Percentiles rank a stretch among this genome's conserved stretches.
Evolutionary conservation across 2,113 vertebrate genomes (phyloP).

Genomic region (Phalacrocorax carbo): DNA sequence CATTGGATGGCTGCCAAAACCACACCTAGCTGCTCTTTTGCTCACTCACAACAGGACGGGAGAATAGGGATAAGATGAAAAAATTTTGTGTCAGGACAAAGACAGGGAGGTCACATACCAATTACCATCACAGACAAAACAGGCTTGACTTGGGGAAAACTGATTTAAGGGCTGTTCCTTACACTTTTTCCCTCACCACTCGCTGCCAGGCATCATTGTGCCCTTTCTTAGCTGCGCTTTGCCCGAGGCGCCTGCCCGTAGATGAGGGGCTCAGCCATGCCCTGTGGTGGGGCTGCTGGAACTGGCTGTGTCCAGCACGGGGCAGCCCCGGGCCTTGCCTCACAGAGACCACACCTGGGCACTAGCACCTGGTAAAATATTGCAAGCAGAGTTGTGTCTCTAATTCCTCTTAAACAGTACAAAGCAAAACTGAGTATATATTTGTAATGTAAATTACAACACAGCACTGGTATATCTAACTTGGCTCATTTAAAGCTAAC

Average conservation of each 20-base stretch:
- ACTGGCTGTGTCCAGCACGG: accelerated
- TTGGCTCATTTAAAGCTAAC: neutral
- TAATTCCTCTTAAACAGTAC: neutral
- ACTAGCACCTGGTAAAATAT: neutral
- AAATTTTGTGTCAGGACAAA: neutral
- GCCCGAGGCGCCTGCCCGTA: accelerated
- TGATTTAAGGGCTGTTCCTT: neutral
- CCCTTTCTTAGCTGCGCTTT: neutral
- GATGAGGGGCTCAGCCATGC: neutral
- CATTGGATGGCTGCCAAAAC: neutral
- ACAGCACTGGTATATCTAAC: neutral
- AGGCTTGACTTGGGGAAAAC: neutral
- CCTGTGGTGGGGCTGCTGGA: accelerated
- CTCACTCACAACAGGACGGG: neutral
- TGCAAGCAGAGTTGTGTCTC: neutral
- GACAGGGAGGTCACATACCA: neutral
- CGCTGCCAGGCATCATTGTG: neutral
- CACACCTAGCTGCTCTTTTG: neutral
- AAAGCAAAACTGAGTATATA: neutral
- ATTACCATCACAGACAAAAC: neutral
- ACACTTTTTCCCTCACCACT: neutral
- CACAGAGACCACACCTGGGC: neutral
- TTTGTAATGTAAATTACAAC: neutral
- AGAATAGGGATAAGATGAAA: neutral
- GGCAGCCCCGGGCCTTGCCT: neutral